These are phyloP conservation scores for Tachypleus tridentatus DNA, from an alignment of 1,140 invertebrate species.

Conservation along the genomic window DNA sequence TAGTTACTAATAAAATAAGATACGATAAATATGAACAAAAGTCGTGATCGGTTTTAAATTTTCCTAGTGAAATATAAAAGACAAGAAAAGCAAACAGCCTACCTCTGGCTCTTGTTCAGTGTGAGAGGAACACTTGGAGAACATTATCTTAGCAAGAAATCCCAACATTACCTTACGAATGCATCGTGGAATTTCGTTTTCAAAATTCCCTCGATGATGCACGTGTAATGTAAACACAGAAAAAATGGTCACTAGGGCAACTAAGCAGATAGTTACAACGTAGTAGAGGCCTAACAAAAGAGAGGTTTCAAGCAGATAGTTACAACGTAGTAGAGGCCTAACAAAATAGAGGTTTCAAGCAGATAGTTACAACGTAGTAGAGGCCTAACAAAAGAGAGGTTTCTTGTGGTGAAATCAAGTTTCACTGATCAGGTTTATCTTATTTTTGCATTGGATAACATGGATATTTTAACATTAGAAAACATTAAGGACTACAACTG, in stretches of 20 bases:
- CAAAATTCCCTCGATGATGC: slow-evolving; percentile 40
- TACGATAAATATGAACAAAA: too few relatives aligned
- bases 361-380: slow-evolving; percentile 36
- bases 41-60: too few relatives aligned
- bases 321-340: slow-evolving; percentile 35
- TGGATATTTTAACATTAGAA: too few relatives aligned
- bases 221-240: slow-evolving; percentile 41
- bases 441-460: too few relatives aligned
- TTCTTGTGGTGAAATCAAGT: background rate
- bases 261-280: slow-evolving; percentile 37
- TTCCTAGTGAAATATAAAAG: too few relatives aligned
- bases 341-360: slow-evolving; percentile 26
- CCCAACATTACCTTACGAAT: slow-evolving; percentile 32
- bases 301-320: slow-evolving; percentile 33
- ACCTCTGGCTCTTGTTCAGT: too few relatives aligned
- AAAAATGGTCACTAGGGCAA: slow-evolving; percentile 39
- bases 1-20: too few relatives aligned
- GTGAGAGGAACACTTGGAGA: slow-evolving; percentile 1
- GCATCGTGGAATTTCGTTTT: slow-evolving; percentile 37
- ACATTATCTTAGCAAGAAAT: slow-evolving; percentile 5
- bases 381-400: slow-evolving; percentile 27
- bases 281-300: slow-evolving; percentile 32
- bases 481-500: too few relatives aligned
- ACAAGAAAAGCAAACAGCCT: too few relatives aligned
- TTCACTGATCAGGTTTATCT: too few relatives aligned